Evolutionary conservation across 1,140 invertebrate genomes (phyloP), one percentile per base, ranked within the genome.

Genomic region (Aphelenchoides avenae): DNA sequence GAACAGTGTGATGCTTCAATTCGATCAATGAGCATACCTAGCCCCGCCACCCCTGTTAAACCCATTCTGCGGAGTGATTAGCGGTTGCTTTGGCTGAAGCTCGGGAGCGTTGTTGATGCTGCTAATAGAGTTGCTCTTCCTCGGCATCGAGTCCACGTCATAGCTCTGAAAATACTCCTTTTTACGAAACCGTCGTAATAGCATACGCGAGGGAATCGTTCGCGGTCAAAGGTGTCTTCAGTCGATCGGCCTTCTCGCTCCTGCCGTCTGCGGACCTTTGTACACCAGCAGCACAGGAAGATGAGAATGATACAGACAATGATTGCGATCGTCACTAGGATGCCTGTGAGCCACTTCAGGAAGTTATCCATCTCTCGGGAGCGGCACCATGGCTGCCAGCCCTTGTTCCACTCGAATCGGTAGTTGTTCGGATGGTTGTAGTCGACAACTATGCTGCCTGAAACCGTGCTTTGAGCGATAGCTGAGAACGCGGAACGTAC

Each of bases 401-500:
- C 73, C 49, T 75, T 75, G 50, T 77, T 77, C 73, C 73, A 75
- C 46, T 77, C 74, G 50, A 67, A 77, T 20, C 73, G 53, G 36
- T 71, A 75, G 11, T 39, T 42, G 26, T 75, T 66, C 7, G 56
- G 64, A 9, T 65, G 43, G 40, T 70, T 67, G 46, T 61, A 58
- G 34, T 73, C 69, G 7, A 58, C 71, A 6, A 75, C 62, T 5
- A 74, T 39, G 18, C 46, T 50, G 29, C 71, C 68, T 73, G 22
- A 50, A 97, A 79, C 77, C 96, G 50, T 90, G 95, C 73, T 79
- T 97, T 44, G 81, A 84, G 48, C 89, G 94, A 78, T 97, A 24
- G 85, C 95, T 81, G 92, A 97, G 80, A 92, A 92, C 77, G 97
- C 91, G 80, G 91, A 95, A 79, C 15, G 5, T 33, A 72, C 73